These are phyloP conservation scores for Acrocyrtus sp. DNA, from an alignment of 2,888 invertebrate genomes.

Conservation along the genomic window DNA sequence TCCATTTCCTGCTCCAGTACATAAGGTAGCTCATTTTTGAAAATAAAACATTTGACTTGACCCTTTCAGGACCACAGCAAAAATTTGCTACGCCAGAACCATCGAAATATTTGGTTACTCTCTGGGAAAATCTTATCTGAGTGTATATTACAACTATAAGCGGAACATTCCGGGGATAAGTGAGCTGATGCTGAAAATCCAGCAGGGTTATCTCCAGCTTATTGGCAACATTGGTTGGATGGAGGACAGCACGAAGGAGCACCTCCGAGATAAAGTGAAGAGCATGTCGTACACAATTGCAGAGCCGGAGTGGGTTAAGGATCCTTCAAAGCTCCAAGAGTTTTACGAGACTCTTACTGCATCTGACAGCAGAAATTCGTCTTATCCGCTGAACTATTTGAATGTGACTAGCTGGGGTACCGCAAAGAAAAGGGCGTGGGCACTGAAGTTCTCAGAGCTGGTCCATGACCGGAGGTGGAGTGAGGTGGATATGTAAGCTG, in stretches of 20 bases:
- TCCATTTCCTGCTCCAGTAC: too few relatives aligned
- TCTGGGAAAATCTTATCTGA: slow-evolving; percentile 24
- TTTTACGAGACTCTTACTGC: background rate
- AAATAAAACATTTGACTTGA: too few relatives aligned
- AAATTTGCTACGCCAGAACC: slow-evolving; percentile 4
- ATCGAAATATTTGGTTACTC: slow-evolving; percentile 26
- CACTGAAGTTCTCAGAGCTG: background rate
- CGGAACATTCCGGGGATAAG: slow-evolving; percentile 18
- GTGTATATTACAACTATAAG: slow-evolving; percentile 6
- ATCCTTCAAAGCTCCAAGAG: background rate
- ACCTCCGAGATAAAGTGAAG: background rate
- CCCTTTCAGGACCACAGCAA: background rate
- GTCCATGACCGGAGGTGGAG: too few relatives aligned
- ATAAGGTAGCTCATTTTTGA: too few relatives aligned
- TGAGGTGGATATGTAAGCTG: too few relatives aligned
- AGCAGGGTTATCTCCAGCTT: background rate
- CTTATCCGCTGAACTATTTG: slow-evolving; percentile 1
- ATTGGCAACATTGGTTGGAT: background rate
- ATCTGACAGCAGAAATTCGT: background rate
- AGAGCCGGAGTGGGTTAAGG: background rate
- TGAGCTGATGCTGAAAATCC: background rate
- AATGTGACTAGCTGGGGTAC: background rate
- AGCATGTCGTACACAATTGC: background rate
- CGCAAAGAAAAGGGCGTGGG: background rate
- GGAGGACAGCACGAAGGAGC: background rate